phyloP scores from a whole-genome alignment of 2,888 invertebrate genomes.

The Erebia epiphron region DNA sequence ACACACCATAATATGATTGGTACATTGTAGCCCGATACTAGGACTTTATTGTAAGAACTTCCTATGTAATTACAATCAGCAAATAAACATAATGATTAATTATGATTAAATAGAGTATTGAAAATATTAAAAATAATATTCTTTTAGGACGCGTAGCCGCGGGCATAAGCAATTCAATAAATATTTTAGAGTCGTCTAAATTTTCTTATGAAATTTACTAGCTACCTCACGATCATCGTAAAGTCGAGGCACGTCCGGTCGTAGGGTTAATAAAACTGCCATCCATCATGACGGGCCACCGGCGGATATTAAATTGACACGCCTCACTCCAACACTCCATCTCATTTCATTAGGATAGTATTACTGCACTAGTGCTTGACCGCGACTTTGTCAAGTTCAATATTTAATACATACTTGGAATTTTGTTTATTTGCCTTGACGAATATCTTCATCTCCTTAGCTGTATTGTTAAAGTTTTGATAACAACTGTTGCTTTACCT shows the following conservation, averaged over 20 bases:
- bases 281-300: constrained; percentile 69
- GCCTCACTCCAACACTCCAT: constrained; percentile 66
- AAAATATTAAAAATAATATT: too few relatives aligned
- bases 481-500: too few relatives aligned
- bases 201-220: constrained; percentile 50
- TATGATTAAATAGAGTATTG: too few relatives aligned
- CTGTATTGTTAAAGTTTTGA: too few relatives aligned
- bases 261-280: constrained; percentile 66
- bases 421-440: too few relatives aligned
- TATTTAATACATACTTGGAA: background rate
- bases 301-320: constrained; percentile 79
- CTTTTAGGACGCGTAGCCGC: too few relatives aligned
- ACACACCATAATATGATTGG: too few relatives aligned
- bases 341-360: constrained; percentile 61
- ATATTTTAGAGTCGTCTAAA: constrained; percentile 40
- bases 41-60: too few relatives aligned
- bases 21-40: too few relatives aligned
- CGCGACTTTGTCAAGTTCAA: background rate
- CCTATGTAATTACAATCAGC: too few relatives aligned
- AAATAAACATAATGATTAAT: too few relatives aligned
- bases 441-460: too few relatives aligned
- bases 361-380: constrained; percentile 44
- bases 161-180: background rate
- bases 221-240: constrained; percentile 53
- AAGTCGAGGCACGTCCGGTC: constrained; percentile 52